Percentiles rank a stretch among this genome's conserved stretches.
Evolutionary conservation across 2,888 invertebrate genomes (phyloP).

Genomic region (Cheilosia urbana): DNA sequence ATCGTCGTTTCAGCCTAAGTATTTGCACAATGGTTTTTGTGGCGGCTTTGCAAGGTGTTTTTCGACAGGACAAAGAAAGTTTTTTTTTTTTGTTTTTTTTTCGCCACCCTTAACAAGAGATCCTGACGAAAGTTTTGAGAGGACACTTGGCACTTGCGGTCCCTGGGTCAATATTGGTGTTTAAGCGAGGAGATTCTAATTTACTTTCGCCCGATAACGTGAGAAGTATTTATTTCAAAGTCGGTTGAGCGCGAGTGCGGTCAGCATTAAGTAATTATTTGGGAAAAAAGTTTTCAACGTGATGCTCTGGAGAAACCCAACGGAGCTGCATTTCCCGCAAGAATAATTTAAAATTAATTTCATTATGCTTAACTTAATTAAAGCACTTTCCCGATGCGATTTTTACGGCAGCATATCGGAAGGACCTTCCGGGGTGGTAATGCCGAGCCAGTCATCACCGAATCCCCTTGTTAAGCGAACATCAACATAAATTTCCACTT

Average conservation of each 20-base stretch:
- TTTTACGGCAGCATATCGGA: slow-evolving; percentile 22
- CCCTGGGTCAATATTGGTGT: slow-evolving; percentile 61
- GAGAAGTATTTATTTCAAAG: slow-evolving; percentile 27
- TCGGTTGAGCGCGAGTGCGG: neutral
- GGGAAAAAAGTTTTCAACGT: slow-evolving; percentile 5
- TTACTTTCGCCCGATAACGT: slow-evolving; percentile 33
- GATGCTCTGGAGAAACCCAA: no score
- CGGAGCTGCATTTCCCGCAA: neutral
- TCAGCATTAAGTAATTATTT: slow-evolving; percentile 12
- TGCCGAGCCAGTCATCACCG: slow-evolving; percentile 25
- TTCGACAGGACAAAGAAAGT: slow-evolving; percentile 26
- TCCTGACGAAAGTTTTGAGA: slow-evolving; percentile 53
- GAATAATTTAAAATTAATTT: slow-evolving; percentile 12
- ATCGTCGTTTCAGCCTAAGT: neutral
- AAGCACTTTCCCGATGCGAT: slow-evolving; percentile 5
- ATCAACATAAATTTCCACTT: slow-evolving; percentile 57
- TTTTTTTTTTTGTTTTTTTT: slow-evolving; percentile 31
- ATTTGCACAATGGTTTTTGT: slow-evolving; percentile 10
- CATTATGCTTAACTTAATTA: slow-evolving; percentile 42
- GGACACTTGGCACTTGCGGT: slow-evolving; percentile 55
- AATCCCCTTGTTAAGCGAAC: slow-evolving; percentile 57
- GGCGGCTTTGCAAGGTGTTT: slow-evolving; percentile 16
- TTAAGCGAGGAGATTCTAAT: slow-evolving; percentile 42
- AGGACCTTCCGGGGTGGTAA: slow-evolving; percentile 26
- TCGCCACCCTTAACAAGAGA: slow-evolving; percentile 29